Percentiles rank a stretch among this genome's conserved stretches.
Conservation (phyloP, 2,797 vertebrate species). For the Cirrhinus mrigala region DNA sequence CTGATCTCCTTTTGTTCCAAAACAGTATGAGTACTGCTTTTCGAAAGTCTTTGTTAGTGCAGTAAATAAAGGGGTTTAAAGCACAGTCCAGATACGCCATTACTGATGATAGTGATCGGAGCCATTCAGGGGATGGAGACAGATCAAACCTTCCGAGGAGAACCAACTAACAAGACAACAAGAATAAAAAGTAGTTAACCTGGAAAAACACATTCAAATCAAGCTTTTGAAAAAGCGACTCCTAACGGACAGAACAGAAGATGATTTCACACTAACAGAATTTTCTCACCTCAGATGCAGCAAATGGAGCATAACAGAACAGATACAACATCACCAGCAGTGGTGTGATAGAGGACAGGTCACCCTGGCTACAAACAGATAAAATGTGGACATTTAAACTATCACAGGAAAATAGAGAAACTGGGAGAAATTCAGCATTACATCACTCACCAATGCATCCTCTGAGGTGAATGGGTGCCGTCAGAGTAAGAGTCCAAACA, state of each 20-base stretch:
- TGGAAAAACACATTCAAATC: not conserved
- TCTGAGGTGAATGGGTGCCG: not conserved
- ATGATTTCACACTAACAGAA: not conserved
- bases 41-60: constrained; percentile 73
- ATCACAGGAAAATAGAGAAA: not conserved
- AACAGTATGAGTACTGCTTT: constrained; percentile 72
- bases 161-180: constrained; percentile 69
- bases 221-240: not conserved
- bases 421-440: not conserved
- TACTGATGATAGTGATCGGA: constrained; percentile 77
- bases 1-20: constrained; percentile 71
- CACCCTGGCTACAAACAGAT: constrained; percentile 63
- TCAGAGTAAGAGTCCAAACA: not conserved
- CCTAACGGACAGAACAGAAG: not conserved
- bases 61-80: constrained; percentile 80
- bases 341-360: constrained; percentile 74
- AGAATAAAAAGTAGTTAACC: not conserved
- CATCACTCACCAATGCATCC: not conserved
- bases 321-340: constrained; percentile 73
- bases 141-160: constrained; percentile 73
- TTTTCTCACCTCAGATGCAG: constrained; percentile 74
- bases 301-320: constrained; percentile 78
- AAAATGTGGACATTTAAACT: not conserved
- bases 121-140: constrained; percentile 74
- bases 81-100: constrained; percentile 79